Base-by-base conservation (phyloP, 2,888 invertebrate genomes). In the Pseudoips prasinana region DNA sequence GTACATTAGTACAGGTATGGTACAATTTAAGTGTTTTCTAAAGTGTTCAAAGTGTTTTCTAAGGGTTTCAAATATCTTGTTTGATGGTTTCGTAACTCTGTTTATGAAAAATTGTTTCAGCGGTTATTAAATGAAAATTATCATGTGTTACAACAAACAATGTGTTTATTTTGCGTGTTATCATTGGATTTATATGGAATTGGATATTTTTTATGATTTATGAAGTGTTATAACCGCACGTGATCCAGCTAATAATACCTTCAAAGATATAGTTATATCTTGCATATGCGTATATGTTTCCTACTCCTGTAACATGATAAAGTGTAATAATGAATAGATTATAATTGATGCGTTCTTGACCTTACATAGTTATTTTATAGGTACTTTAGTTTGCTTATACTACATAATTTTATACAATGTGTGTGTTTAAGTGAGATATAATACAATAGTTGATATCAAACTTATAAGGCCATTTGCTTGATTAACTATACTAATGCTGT, bases 1-100 rank as follows among this genome's bases (percentile, higher is more conserved):
- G 86, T 44, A 69, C 76, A 35, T 53, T 88, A 24, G 59, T 77
- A 31, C 88, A 88, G 86, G 88, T 88, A 77, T 46, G 35, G 40
- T 53, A 33, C 8, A 6, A 33, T 28, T 29, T 29, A 7, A 7
- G 14, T 10, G 4, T 32, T 30, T 19, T 14, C 2, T 33, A 36
- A 39, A 2, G n/a, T 20, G 7, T 20, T 5, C n/a, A 5, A 20
- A n/a, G 2, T n/a, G 7, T 20, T 7, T 20, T 2, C 20, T 20
- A 20, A 3, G 7, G n/a, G 6, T 18, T 18, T 18, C 6, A 6
- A 6, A 18, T 14, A 8, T 10, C 10, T 20, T 7, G 11, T 33
- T 46, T 32, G 18, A 17, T 26, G 50, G 85, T 87, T 87, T 86
- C 85, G 82, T 87, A 85, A 86, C 83, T 48, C 22, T 50, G 31